Conservation (phyloP, 1,140 invertebrate species). For the Anoplolepis gracilipes region DNA sequence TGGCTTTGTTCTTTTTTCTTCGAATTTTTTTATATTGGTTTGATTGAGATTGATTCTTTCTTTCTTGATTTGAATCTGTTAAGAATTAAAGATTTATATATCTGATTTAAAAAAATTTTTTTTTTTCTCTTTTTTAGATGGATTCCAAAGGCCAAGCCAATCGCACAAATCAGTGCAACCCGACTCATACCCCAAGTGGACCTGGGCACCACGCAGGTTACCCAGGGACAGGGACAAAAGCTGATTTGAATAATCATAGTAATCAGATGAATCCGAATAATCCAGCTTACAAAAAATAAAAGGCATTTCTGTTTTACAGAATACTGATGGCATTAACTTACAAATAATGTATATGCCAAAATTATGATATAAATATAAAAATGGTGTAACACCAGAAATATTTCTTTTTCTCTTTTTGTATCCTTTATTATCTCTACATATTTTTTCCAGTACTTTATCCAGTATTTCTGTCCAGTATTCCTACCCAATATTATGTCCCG, state of each 20-base stretch:
- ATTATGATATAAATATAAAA: conserved; percentile 24
- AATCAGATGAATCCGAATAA: conserved; percentile 51
- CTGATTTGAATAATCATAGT: conserved; percentile 43
- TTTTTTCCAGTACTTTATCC: background rate
- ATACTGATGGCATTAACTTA: background rate
- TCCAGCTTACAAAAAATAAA: conserved; percentile 11
- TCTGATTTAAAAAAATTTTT: conserved; percentile 11
- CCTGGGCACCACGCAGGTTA: conserved; percentile 60
- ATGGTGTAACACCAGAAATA: conserved; percentile 3
- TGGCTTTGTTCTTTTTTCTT: background rate
- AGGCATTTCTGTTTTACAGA: conserved; percentile 6
- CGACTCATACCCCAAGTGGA: background rate
- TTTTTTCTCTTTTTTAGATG: conserved; percentile 43
- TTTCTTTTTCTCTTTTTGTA: background rate
- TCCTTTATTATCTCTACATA: background rate
- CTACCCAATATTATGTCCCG: no score
- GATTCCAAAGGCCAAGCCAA: background rate
- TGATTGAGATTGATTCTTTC: background rate
- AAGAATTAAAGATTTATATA: background rate
- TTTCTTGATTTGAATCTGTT: background rate
- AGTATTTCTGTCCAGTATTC: conserved; percentile 5
- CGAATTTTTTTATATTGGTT: background rate
- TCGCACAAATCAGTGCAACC: conserved; percentile 51
- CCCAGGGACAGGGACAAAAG: background rate
- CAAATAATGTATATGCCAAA: background rate